Percentiles rank a stretch among this genome's conserved stretches.
Conservation (phyloP, 2,113 vertebrate species). For the Trichomycterus rosablanca region DNA sequence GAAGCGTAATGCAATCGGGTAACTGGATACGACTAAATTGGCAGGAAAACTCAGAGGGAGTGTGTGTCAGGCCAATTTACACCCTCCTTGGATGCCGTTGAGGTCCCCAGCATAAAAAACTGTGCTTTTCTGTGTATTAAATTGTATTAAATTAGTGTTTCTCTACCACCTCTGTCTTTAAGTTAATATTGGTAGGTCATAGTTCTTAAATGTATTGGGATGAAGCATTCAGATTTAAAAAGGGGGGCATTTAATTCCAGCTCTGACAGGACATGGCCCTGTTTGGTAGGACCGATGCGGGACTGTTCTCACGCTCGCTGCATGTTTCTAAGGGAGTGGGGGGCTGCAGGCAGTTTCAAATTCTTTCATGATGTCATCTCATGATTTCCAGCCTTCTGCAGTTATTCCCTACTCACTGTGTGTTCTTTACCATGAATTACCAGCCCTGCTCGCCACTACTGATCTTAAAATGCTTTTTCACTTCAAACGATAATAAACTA, state of each 20-base stretch:
- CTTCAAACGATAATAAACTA: conserved; percentile 19
- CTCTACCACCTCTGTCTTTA: too few species aligned
- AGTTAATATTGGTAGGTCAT: conserved; percentile 4
- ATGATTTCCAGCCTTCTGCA: conserved; percentile 31
- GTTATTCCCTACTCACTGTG: conserved; percentile 21
- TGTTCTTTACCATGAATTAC: neutral
- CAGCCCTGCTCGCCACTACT: neutral
- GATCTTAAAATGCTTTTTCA: conserved; percentile 1
- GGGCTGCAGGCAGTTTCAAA: conserved; percentile 27
- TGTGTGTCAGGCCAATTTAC: too few species aligned
- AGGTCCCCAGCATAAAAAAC: too few species aligned
- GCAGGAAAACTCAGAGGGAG: too few species aligned
- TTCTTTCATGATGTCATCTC: conserved; percentile 35
- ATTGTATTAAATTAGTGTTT: too few species aligned
- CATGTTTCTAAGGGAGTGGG: conserved; percentile 14
- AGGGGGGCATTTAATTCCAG: neutral
- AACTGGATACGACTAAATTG: too few species aligned
- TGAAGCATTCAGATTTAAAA: neutral
- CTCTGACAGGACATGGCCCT: conserved; percentile 12
- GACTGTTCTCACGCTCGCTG: conserved; percentile 32
- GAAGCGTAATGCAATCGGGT: too few species aligned
- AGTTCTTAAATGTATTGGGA: neutral
- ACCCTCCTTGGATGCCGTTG: too few species aligned
- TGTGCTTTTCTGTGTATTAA: too few species aligned
- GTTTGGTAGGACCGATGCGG: conserved; percentile 9